These are phyloP conservation scores for Stigmatopora nigra DNA, from an alignment of 2,113 vertebrate species.

Conservation along the genomic window DNA sequence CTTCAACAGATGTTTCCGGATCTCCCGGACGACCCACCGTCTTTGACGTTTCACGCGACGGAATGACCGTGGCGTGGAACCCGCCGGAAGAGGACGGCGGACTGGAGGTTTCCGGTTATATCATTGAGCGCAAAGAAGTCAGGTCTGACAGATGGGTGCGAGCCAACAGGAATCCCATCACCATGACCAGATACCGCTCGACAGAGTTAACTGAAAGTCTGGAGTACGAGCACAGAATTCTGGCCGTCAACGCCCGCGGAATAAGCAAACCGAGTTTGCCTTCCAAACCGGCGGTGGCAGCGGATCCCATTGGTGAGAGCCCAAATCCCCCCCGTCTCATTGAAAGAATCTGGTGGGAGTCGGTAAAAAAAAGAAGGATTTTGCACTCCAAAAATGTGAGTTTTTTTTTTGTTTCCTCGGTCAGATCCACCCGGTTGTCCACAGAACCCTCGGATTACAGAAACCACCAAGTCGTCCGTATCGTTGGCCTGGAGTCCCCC, in stretches of 20 bases:
- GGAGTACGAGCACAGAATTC: constrained; percentile 94
- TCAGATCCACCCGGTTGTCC: constrained; percentile 93
- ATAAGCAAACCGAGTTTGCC: constrained; percentile 87
- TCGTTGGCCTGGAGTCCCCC: constrained; percentile 96
- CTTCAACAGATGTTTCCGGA: constrained; percentile 79
- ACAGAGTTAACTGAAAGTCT: constrained; percentile 92
- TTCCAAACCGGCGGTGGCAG: constrained; percentile 86
- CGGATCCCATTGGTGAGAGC: constrained; percentile 84
- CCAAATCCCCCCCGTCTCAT: not conserved
- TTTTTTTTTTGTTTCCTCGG: constrained; percentile 2
- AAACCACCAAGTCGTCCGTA: constrained; percentile 91
- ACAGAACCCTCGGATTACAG: constrained; percentile 94
- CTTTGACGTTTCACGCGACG: constrained; percentile 90
- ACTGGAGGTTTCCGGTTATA: constrained; percentile 88
- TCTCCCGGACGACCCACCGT: constrained; percentile 85
- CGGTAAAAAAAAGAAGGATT: too few species aligned
- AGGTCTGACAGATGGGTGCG: constrained; percentile 93
- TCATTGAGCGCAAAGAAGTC: constrained; percentile 95
- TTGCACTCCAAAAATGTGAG: not conserved
- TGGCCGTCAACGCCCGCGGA: constrained; percentile 87
- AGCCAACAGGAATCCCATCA: constrained; percentile 92
- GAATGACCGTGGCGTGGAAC: constrained; percentile 96
- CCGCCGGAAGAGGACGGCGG: constrained; percentile 92
- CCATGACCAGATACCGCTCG: constrained; percentile 96
- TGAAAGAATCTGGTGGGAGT: too few species aligned